These are phyloP conservation scores for Lasioglossum oenotherae DNA, from an alignment of 2,888 invertebrate genomes.

Conservation along the genomic window DNA sequence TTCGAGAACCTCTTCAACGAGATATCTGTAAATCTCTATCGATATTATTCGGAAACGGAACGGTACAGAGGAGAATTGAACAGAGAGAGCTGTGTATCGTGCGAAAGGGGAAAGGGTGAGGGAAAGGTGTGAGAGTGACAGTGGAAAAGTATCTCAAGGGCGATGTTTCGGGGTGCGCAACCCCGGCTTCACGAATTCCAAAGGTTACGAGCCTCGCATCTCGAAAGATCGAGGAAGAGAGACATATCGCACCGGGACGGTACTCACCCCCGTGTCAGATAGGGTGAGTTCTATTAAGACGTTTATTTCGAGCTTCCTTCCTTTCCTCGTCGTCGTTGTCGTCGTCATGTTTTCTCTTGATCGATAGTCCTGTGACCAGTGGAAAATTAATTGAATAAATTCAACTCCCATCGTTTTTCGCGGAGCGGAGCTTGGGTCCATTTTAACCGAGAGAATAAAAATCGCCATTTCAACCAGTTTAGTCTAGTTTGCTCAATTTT, in stretches of 20 bases:
- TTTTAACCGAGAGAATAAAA: neutral
- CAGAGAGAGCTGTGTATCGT: neutral
- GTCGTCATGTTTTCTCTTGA: neutral
- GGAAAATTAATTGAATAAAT: neutral
- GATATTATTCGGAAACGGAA: neutral
- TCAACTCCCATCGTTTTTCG: neutral
- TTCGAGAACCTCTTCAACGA: conserved; percentile 22
- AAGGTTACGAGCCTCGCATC: conserved; percentile 28
- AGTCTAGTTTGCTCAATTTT: neutral
- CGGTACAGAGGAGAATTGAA: no score
- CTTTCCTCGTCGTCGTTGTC: neutral
- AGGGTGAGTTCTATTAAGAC: neutral
- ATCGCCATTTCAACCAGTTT: neutral
- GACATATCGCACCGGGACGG: neutral
- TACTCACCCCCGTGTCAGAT: neutral
- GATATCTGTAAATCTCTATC: neutral
- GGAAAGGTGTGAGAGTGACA: conserved; percentile 8
- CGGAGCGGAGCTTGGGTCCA: no score
- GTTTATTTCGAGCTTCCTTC: neutral
- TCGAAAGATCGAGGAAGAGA: neutral
- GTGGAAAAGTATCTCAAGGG: conserved; percentile 2
- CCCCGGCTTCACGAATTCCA: conserved; percentile 1
- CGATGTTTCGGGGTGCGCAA: conserved; percentile 28
- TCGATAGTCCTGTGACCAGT: neutral
- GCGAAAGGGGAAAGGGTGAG: no score